Percentiles rank a stretch among this genome's conserved stretches.
These are phyloP conservation scores for Caerostris extrusa DNA, from an alignment of 1,140 invertebrate species.

Conservation along the genomic window DNA sequence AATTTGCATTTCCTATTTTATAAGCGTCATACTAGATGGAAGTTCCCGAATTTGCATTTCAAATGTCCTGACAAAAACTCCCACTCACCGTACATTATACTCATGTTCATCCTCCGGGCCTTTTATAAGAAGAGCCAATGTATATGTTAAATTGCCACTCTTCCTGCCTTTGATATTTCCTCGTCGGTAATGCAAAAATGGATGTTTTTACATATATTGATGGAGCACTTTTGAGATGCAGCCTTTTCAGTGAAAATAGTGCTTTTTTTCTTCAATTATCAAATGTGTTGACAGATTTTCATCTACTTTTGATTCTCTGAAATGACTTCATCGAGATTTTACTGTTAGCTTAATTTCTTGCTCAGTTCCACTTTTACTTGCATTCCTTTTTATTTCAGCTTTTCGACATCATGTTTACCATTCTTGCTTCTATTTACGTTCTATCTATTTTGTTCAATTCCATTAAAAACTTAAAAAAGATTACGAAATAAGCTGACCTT, in stretches of 20 bases:
- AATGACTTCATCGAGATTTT: neutral
- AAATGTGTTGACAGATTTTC: neutral
- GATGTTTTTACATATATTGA: neutral
- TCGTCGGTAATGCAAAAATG: neutral
- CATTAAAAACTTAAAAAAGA: too few relatives aligned
- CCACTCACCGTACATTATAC: neutral
- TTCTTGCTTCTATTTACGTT: too few relatives aligned
- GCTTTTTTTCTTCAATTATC: neutral
- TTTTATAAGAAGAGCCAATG: slow-evolving; percentile 1
- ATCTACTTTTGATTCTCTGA: neutral
- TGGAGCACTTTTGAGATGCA: neutral
- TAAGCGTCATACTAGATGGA: slow-evolving; percentile 9
- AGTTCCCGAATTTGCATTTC: slow-evolving; percentile 18
- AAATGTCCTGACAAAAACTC: slow-evolving; percentile 22
- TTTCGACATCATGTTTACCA: too few relatives aligned
- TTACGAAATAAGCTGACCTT: too few relatives aligned
- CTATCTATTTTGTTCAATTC: too few relatives aligned
- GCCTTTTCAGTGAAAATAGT: neutral
- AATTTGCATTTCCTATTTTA: slow-evolving; percentile 31
- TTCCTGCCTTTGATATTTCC: neutral
- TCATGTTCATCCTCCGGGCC: slow-evolving; percentile 5
- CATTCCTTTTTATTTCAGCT: too few relatives aligned
- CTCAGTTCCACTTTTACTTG: too few relatives aligned
- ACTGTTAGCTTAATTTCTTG: neutral
- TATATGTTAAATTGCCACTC: neutral